Evolutionary conservation across 2,797 vertebrate genomes (phyloP).

Genomic region (Rhabdophis nuchalis): DNA sequence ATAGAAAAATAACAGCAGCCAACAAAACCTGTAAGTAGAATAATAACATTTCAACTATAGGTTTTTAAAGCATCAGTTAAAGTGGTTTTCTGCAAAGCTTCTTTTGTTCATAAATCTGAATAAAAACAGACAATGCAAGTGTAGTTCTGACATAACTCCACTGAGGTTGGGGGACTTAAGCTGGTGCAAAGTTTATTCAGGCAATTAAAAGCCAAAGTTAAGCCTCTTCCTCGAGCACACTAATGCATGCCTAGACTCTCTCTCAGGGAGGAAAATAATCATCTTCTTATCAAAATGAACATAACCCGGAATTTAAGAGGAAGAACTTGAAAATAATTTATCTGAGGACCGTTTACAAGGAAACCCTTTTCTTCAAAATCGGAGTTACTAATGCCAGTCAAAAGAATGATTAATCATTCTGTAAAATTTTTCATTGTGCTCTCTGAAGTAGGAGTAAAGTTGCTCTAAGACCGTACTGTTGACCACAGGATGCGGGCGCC

Average conservation of each 20-base stretch:
- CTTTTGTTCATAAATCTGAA: conserved; percentile 17
- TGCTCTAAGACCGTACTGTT: conserved; percentile 86
- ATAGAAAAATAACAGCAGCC: conserved; percentile 57
- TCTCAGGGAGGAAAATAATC: conserved; percentile 16
- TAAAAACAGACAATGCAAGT: conserved; percentile 20
- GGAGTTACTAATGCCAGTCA: conserved; percentile 80
- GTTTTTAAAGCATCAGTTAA: conserved; percentile 29
- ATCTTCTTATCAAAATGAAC: conserved; percentile 7
- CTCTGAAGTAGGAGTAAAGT: conserved; percentile 85
- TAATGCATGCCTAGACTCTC: not conserved
- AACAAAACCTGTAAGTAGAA: conserved; percentile 54
- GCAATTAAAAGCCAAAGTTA: conserved; percentile 31
- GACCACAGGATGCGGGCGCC: conserved; percentile 85
- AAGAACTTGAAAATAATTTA: conserved; percentile 31
- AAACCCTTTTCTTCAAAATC: conserved; percentile 20
- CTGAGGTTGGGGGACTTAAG: conserved; percentile 39
- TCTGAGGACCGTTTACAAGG: conserved; percentile 21
- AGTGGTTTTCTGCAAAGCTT: conserved; percentile 30
- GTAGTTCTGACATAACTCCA: conserved; percentile 9
- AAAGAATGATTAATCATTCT: conserved; percentile 89
- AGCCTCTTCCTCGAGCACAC: conserved; percentile 14
- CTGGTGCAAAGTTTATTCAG: conserved; percentile 18
- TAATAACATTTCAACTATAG: conserved; percentile 54
- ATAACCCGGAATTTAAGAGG: conserved; percentile 36
- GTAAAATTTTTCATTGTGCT: conserved; percentile 91